phyloP scores from a whole-genome alignment of 2,113 vertebrate species.

The Lasiurus borealis region DNA sequence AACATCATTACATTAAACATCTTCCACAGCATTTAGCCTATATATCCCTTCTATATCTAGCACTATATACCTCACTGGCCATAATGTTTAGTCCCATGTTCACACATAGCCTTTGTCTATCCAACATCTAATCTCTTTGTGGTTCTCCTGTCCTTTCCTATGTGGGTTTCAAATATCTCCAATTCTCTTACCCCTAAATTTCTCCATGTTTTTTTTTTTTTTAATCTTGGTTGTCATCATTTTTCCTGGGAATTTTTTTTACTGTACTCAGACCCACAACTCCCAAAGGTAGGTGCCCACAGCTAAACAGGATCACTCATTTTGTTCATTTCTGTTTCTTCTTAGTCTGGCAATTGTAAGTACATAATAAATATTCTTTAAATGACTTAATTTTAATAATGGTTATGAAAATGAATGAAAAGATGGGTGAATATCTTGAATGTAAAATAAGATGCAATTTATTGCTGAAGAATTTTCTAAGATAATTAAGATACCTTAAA shows the following conservation, averaged over 20 bases:
- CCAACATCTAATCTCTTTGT: background rate
- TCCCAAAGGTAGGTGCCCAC: background rate
- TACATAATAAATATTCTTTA: background rate
- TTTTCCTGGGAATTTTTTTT: background rate
- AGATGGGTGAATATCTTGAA: background rate
- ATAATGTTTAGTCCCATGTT: background rate
- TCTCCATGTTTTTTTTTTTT: background rate
- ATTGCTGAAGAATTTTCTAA: background rate
- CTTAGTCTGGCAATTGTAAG: background rate
- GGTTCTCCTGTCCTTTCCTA: background rate
- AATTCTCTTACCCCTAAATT: background rate
- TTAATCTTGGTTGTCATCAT: background rate
- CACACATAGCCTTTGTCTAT: background rate
- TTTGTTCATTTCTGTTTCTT: background rate
- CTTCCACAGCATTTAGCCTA: background rate
- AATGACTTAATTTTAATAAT: slow-evolving; percentile 24
- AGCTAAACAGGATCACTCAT: background rate
- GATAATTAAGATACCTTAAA: background rate
- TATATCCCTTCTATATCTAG: background rate
- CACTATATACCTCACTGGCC: background rate
- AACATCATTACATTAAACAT: background rate
- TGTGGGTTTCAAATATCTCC: background rate
- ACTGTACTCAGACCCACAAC: background rate
- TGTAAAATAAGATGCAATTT: background rate
- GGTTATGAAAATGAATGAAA: background rate